Conservation (phyloP, 2,888 invertebrate genomes). For the Sacculina carcini region DNA sequence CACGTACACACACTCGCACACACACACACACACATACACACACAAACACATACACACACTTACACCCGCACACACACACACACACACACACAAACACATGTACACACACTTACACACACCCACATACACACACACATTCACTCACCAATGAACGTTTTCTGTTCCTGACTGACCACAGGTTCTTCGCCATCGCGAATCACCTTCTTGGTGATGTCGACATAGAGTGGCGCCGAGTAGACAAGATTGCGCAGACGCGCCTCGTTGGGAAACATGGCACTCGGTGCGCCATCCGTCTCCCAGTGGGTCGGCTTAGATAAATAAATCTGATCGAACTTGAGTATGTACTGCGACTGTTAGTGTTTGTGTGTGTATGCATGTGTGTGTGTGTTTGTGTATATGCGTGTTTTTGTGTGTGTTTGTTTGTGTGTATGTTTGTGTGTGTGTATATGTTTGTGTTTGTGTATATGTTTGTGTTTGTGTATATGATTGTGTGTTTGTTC, state of each 20-base stretch:
- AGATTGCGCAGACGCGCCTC: slow-evolving; percentile 89
- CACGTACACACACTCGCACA: neutral
- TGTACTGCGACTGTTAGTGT: slow-evolving; percentile 41
- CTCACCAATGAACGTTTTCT: slow-evolving; percentile 37
- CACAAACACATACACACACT: neutral
- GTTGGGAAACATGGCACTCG: slow-evolving; percentile 99
- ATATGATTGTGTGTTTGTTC: no score
- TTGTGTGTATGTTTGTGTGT: no score
- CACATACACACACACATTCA: neutral
- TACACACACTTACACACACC: neutral
- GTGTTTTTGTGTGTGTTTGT: no score
- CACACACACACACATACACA: slow-evolving; percentile 12
- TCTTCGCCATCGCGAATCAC: slow-evolving; percentile 73
- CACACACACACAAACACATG: neutral
- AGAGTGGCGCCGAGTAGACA: slow-evolving; percentile 92
- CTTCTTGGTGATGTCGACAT: slow-evolving; percentile 95
- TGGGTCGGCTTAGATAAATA: slow-evolving; percentile 97
- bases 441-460: no score
- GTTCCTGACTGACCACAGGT: slow-evolving; percentile 43
- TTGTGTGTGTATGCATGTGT: no score
- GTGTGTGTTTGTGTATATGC: no score
- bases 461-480: no score
- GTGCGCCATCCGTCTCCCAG: slow-evolving; percentile 99
- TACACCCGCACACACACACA: slow-evolving; percentile 12
- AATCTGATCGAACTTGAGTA: slow-evolving; percentile 94